Percentiles rank a stretch among this genome's conserved stretches.
Evolutionary conservation across 1,140 invertebrate genomes (phyloP).

Genomic region (Cherax destructor): DNA sequence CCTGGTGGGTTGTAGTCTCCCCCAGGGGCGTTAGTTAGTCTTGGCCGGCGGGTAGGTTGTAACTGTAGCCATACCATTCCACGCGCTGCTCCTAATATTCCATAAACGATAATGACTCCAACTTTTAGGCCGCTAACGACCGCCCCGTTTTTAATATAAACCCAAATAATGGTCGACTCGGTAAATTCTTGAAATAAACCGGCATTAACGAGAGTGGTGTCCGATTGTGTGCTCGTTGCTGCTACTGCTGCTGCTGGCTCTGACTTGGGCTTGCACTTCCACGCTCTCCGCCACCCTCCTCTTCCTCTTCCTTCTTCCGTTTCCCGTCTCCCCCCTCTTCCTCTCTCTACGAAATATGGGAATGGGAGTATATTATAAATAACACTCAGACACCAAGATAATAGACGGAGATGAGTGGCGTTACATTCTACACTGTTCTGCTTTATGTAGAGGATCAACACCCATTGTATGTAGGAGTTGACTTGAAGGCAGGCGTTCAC

Average conservation of each 20-base stretch:
- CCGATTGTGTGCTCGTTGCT: slow-evolving; percentile 53
- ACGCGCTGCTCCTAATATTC: slow-evolving; percentile 66
- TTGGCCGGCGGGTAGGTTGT: slow-evolving; percentile 57
- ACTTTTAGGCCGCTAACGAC: slow-evolving; percentile 69
- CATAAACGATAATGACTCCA: slow-evolving; percentile 70
- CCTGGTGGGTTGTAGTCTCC: not conserved
- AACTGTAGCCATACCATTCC: slow-evolving; percentile 69
- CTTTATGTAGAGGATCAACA: not conserved
- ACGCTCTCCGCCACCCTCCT: not conserved
- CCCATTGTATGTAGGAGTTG: not conserved
- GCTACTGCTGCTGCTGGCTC: not conserved
- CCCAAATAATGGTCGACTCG: slow-evolving; percentile 69
- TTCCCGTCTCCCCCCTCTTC: not conserved
- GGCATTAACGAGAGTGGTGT: slow-evolving; percentile 66
- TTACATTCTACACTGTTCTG: not conserved
- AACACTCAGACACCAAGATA: not conserved
- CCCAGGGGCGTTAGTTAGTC: slow-evolving; percentile 23
- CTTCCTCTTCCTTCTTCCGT: not conserved
- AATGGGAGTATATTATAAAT: not conserved
- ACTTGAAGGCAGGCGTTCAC: not conserved
- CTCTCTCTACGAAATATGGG: too few relatives aligned
- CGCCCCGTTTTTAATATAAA: slow-evolving; percentile 69
- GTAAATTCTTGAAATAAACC: slow-evolving; percentile 69
- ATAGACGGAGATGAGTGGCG: not conserved
- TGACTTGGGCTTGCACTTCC: slow-evolving; percentile 1